Conservation (phyloP, 2,797 vertebrate genomes). For the Poeciliopsis presidionis region DNA sequence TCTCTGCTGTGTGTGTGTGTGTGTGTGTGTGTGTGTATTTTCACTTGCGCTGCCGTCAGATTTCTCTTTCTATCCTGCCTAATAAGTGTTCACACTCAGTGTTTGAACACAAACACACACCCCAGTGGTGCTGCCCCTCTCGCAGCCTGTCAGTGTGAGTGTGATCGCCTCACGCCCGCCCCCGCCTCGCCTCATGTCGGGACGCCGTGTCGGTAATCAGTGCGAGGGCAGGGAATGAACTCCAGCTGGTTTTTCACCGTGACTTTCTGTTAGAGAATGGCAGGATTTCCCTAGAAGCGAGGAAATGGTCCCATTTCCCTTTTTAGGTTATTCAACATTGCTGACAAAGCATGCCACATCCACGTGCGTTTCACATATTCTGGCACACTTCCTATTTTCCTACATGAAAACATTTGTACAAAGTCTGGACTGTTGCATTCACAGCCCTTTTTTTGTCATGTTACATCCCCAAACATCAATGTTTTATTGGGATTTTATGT, state of each 20-base stretch:
- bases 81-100: conserved; percentile 73
- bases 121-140: conserved; percentile 43
- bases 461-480: background rate
- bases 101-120: conserved; percentile 75
- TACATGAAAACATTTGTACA: conserved; percentile 37
- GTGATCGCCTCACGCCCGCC: conserved; percentile 9
- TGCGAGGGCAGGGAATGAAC: conserved; percentile 27
- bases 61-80: conserved; percentile 58
- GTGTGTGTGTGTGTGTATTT: conserved; percentile 51
- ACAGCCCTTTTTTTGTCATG: background rate
- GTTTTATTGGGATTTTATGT: background rate
- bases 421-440: conserved; percentile 38
- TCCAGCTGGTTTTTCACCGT: conserved; percentile 51
- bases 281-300: conserved; percentile 77
- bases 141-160: conserved; percentile 58
- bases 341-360: conserved; percentile 73
- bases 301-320: conserved; percentile 72
- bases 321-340: conserved; percentile 67
- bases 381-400: conserved; percentile 40
- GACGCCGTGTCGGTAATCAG: conserved; percentile 50
- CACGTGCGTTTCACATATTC: conserved; percentile 34
- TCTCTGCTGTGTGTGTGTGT: conserved; percentile 8
- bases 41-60: conserved; percentile 49
- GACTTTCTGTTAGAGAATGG: conserved; percentile 72
- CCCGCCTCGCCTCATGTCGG: conserved; percentile 22